Conservation (phyloP, 1,140 invertebrate species). For the Copidosoma floridanum region DNA sequence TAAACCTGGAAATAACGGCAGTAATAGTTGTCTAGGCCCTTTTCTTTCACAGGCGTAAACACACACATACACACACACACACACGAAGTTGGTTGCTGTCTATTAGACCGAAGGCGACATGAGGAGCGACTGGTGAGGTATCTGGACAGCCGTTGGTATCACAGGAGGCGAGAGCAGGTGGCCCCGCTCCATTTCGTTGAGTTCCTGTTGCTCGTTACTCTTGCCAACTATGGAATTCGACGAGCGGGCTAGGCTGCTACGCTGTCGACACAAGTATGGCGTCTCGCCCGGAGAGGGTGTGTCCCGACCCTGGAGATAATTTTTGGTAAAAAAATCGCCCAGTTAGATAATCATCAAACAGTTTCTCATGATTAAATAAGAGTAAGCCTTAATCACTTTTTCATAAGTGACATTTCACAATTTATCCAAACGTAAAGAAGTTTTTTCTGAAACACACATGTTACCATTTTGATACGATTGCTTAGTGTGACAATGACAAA, state of each 20-base stretch:
- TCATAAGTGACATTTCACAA: neutral
- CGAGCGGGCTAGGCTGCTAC: slow-evolving; percentile 59
- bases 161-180: slow-evolving; percentile 55
- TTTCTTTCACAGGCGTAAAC: no score
- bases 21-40: no score
- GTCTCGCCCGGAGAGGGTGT: slow-evolving; percentile 75
- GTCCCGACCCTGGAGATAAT: slow-evolving; percentile 63
- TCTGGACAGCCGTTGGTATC: neutral
- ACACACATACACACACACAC: no score
- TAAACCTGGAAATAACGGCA: no score
- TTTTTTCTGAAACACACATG: neutral
- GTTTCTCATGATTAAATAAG: no score
- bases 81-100: no score
- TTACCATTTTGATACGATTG: no score
- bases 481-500: no score
- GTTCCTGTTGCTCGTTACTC: slow-evolving; percentile 50
- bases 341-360: no score
- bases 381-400: neutral
- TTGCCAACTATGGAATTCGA: slow-evolving; percentile 39
- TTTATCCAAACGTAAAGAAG: neutral
- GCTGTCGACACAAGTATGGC: slow-evolving; percentile 74
- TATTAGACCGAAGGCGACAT: slow-evolving; percentile 44
- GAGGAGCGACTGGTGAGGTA: slow-evolving; percentile 45
- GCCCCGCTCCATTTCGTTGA: slow-evolving; percentile 64
- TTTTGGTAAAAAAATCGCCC: no score